A percentile compares a stretch with the other conserved stretches of the same genome.
Conservation (phyloP, 2,797 vertebrate species). For the Characodon lateralis region DNA sequence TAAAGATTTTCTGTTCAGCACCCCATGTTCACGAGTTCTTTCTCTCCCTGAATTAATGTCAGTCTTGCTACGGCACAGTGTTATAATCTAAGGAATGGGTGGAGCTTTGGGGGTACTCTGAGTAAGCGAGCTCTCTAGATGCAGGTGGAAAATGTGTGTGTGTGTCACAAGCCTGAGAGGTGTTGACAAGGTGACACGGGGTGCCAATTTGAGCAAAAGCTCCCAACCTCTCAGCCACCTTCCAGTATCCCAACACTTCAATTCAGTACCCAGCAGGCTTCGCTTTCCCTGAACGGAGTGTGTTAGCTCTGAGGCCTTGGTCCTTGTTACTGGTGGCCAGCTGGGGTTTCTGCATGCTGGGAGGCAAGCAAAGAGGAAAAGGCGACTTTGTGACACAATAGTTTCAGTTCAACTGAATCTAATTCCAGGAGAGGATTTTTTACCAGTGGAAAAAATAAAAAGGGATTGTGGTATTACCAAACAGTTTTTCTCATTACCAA, state of each 20-base stretch:
- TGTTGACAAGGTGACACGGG: conserved; percentile 69
- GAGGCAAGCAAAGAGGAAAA: conserved; percentile 50
- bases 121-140: conserved; percentile 34
- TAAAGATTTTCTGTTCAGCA: conserved; percentile 1
- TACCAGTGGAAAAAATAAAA: conserved; percentile 15
- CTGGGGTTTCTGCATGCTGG: conserved; percentile 54
- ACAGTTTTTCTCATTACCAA: neutral
- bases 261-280: conserved; percentile 56
- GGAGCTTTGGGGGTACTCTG: conserved; percentile 14
- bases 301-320: conserved; percentile 49
- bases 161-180: conserved; percentile 32
- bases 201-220: conserved; percentile 65
- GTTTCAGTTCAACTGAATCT: conserved; percentile 51
- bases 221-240: conserved; percentile 27
- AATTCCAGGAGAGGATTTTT: conserved; percentile 39
- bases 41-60: conserved; percentile 2
- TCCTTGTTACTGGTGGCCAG: conserved; percentile 68
- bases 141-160: conserved; percentile 18
- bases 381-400: conserved; percentile 48
- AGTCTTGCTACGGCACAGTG: neutral
- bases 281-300: conserved; percentile 31
- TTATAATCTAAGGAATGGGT: conserved; percentile 35
- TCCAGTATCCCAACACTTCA: conserved; percentile 40
- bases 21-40: neutral
- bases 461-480: conserved; percentile 22